Base-by-base conservation (phyloP, 2,888 invertebrate genomes). In the Polyploca ridens region DNA sequence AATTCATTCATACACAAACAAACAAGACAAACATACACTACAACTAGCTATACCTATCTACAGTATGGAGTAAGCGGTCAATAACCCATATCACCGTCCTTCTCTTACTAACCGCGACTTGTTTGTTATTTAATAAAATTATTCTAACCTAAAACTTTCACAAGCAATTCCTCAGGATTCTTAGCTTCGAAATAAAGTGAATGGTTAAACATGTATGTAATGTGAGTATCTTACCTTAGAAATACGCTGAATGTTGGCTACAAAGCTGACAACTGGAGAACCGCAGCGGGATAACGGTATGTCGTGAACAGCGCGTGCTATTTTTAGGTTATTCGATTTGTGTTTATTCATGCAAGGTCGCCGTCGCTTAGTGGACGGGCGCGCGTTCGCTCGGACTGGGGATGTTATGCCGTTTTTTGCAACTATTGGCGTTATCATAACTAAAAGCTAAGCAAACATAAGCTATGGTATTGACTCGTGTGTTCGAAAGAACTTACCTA, bases 271-370 rank as follows among this genome's bases (percentile, higher is more conserved):
- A 61, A 61, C 1, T 41, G 11, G n/a, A 33, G 61, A 61, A 19
- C 41, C 19, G 19, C 61, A 27, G 6, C 41, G 27, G 44, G 61
- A 13, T 27, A 61, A 19, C 61, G 19, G 14, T 13, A 41, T 19
- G 61, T 61, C 27, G 61, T 61, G 61, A 41, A 19, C 61, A 41
- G 5, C 35, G 41, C 44, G 61, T 33, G 61, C 74, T 81, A 81
- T 81, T 81, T 82, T 81, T 82, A 81, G 82, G 75, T 81, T 82
- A 79, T 77, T 75, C 75, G 70, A 71, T 76, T 75, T 77, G 75
- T 73, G 75, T 73, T 68, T 68, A 68, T 66, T 67, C 64, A 33
- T 67, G 61, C 78, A 80, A 82, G 82, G 82, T 76, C 81, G 70
- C 10, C 10, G 38, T 10, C 38, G 10, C 10, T 11, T 38, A 38